Evolutionary conservation across 2,888 invertebrate species (phyloP).

Genomic region (Latrodectus elegans): DNA sequence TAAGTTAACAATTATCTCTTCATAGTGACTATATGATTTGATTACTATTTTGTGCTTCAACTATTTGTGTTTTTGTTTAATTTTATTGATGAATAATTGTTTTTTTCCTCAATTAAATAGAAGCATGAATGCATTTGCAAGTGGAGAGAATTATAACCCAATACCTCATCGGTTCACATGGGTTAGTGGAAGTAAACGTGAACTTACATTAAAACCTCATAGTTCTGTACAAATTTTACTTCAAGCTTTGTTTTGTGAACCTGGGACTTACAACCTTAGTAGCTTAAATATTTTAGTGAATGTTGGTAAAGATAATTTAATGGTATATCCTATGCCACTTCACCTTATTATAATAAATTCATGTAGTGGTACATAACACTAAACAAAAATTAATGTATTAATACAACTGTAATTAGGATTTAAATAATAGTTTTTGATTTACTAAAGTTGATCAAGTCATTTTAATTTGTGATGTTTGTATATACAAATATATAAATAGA

Average conservation of each 20-base stretch:
- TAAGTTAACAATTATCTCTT: not conserved
- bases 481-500: slow-evolving; percentile 16
- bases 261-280: slow-evolving; percentile 74
- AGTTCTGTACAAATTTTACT: slow-evolving; percentile 72
- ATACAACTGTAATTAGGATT: slow-evolving; percentile 31
- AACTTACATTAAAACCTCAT: slow-evolving; percentile 72
- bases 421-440: slow-evolving; percentile 28
- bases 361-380: slow-evolving; percentile 45
- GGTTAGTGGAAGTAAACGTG: slow-evolving; percentile 73
- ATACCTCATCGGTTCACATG: slow-evolving; percentile 72
- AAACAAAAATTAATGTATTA: slow-evolving; percentile 9
- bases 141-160: slow-evolving; percentile 35
- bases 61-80: too few species aligned
- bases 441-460: slow-evolving; percentile 32
- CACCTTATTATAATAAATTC: slow-evolving; percentile 57
- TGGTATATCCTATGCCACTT: slow-evolving; percentile 51
- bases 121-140: slow-evolving; percentile 21
- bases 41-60: not conserved
- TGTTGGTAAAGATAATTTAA: slow-evolving; percentile 30
- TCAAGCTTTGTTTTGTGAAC: slow-evolving; percentile 73
- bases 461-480: slow-evolving; percentile 26
- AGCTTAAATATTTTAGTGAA: slow-evolving; percentile 63
- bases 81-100: too few species aligned
- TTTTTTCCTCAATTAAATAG: not conserved
- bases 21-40: not conserved